Conservation (phyloP, 2,797 vertebrate species). For the Ptychobarbus kaznakovi region DNA sequence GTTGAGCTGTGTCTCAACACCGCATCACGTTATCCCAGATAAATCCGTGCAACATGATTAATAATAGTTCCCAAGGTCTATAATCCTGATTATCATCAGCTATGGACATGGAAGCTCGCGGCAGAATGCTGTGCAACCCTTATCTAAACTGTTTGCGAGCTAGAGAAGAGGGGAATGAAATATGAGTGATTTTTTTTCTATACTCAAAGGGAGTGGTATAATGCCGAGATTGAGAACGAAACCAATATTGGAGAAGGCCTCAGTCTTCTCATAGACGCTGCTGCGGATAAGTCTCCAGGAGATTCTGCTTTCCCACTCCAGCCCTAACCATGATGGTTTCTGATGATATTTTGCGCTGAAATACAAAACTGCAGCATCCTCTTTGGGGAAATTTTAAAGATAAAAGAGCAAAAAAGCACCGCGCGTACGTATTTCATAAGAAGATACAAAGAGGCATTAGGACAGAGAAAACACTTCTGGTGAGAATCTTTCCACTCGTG, state of each 20-base stretch:
- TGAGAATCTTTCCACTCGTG: slow-evolving; percentile 62
- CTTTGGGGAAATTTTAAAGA: slow-evolving; percentile 55
- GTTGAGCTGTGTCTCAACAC: slow-evolving; percentile 56
- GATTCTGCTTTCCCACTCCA: slow-evolving; percentile 43
- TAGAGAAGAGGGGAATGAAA: slow-evolving; percentile 62
- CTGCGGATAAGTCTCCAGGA: slow-evolving; percentile 45
- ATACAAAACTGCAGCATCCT: slow-evolving; percentile 56
- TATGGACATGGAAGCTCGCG: slow-evolving; percentile 41
- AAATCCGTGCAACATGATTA: slow-evolving; percentile 55
- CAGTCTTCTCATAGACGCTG: slow-evolving; percentile 55
- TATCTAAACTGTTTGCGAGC: slow-evolving; percentile 14
- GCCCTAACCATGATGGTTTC: slow-evolving; percentile 52
- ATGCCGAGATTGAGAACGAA: slow-evolving; percentile 62
- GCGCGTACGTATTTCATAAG: slow-evolving; percentile 49
- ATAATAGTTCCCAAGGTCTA: slow-evolving; percentile 55
- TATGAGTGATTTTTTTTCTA: slow-evolving; percentile 54
- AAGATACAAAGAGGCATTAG: slow-evolving; percentile 53
- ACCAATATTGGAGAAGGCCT: slow-evolving; percentile 57
- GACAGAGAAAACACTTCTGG: slow-evolving; percentile 67
- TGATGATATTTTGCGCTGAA: slow-evolving; percentile 59
- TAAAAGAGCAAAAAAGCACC: slow-evolving; percentile 52
- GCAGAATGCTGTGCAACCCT: slow-evolving; percentile 11
- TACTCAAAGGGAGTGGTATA: slow-evolving; percentile 67
- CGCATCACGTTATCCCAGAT: slow-evolving; percentile 38
- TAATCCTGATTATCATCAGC: slow-evolving; percentile 60